Base-by-base conservation (phyloP, 2,888 invertebrate species). In the Agrotis ipsilon region DNA sequence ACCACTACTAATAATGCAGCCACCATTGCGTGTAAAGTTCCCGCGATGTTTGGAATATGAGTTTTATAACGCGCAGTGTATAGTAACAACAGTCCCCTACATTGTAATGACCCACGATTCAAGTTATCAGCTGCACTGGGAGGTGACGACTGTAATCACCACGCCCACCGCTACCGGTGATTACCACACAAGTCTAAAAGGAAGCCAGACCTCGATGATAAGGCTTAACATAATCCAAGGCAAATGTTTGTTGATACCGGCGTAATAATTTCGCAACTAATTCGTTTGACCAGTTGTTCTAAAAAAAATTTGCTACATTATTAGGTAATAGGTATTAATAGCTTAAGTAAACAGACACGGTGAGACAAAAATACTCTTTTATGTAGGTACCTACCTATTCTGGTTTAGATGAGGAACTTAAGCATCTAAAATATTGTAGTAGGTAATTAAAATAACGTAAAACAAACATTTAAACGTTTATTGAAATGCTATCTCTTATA, bases 1-100 rank as follows among this genome's bases (percentile, higher is more conserved):
- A 76, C 82, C 76, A 71, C 73, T 76, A 75, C 83, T 68, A 77
- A 78, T 81, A 81, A 49, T 65, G 73, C 80, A 64, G 68, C 80
- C 76, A 84, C 82, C 84, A 86, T 85, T 85, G 79, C 85, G 80
- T 74, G 76, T 68, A 51, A 74, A 82, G 65, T 69, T 27, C 77
- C 73, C 78, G 69, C 75, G 59, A 63, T 76, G 70, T 83, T 83
- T 79, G 39, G 68, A 75, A 58, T 70, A 68, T 32, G 58, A 60
- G 55, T 79, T 84, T 82, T 72, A 82, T 81, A 52, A 39, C 62
- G 45, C 67, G 73, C 78, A 84, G 69, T 84, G 82, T 81, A 84
- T 60, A 27, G 14, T 66, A 51, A 60, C 59, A 66, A 51, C 39
- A 55, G 57, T 68, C 59, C 39, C 61, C 49, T 45, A 49, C 68